Percentiles rank a stretch among this genome's conserved stretches.
Conservation (phyloP, 2,797 vertebrate genomes). For the Myoxocephalus aenaeus region DNA sequence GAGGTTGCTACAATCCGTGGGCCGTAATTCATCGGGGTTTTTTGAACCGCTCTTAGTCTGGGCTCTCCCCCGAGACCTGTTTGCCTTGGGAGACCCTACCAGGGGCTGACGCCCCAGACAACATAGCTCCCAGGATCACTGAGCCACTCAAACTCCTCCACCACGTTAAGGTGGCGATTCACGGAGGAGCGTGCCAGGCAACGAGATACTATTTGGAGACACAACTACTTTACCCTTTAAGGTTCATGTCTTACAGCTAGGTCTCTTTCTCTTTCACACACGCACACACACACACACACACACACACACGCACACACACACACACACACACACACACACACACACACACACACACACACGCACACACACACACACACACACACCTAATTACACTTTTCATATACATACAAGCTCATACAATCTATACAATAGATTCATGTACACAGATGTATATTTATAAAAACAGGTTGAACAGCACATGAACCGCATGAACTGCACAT, state of each 20-base stretch:
- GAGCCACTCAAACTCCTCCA: no score
- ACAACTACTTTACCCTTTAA: constrained; percentile 62
- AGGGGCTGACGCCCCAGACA: no score
- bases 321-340: neutral
- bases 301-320: neutral
- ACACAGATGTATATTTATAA: neutral
- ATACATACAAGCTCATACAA: constrained; percentile 1
- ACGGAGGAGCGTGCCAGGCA: no score
- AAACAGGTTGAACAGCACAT: neutral
- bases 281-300: neutral
- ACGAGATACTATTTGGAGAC: constrained; percentile 63
- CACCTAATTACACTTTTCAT: constrained; percentile 7
- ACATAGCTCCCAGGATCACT: no score
- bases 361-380: constrained; percentile 12
- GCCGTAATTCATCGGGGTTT: no score
- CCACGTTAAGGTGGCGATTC: no score
- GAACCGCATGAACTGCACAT: neutral
- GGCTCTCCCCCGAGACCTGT: no score
- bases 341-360: neutral
- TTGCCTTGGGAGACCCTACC: no score
- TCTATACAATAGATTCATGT: neutral
- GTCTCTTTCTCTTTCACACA: neutral
- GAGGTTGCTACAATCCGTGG: no score
- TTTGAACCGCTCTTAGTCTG: no score
- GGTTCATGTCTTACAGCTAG: constrained; percentile 37